Base-by-base conservation (phyloP, 2,113 vertebrate genomes). In the Emydura subglobosa region DNA sequence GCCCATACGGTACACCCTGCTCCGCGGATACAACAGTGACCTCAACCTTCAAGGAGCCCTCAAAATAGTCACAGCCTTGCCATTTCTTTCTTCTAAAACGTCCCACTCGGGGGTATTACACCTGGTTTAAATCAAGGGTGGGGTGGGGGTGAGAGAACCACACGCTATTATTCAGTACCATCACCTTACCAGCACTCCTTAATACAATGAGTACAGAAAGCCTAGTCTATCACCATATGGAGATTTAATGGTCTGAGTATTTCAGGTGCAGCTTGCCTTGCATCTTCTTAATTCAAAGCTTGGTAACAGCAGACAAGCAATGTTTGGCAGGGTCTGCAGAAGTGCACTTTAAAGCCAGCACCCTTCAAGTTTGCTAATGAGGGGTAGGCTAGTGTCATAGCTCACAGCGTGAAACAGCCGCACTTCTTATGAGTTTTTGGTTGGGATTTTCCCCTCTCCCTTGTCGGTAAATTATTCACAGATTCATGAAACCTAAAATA, bases 341-440 rank as follows among this genome's bases (percentile, higher is more conserved):
- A 55, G n/a, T 7, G 82, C 39, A 65, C 44, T 49, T 50, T 17
- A 34, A 29, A 1, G 10, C 17, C 59, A 79, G 5, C 42, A 54
- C 61, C 21, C 34, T 10, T 7, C 0, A 29, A 85, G n/a, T 4
- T 79, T 8, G 31, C 54, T 50, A 78, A 79, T 1, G 1, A 50
- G 59, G 79, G 82, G 25, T 1, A 42, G 82, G 50, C n/a, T 72
- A 68, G 76, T 0, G 2, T 31, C 25, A 79, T 3, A 85, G 12
- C 4, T 51, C 27, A 1, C 0, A 0, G 1, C 3, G 25, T 0
- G 0, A 87, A 55, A 55, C 1, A 4, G 1, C 16, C 25, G 49
- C 44, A 13, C 14, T 24, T 42, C 59, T 27, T 49, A 27, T 1
- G 24, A n/a, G 22, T 7, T 10, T 68, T 34, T 10, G 51, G 19